phyloP scores from a whole-genome alignment of 1,140 invertebrate genomes.

The Scylla paramamosain region DNA sequence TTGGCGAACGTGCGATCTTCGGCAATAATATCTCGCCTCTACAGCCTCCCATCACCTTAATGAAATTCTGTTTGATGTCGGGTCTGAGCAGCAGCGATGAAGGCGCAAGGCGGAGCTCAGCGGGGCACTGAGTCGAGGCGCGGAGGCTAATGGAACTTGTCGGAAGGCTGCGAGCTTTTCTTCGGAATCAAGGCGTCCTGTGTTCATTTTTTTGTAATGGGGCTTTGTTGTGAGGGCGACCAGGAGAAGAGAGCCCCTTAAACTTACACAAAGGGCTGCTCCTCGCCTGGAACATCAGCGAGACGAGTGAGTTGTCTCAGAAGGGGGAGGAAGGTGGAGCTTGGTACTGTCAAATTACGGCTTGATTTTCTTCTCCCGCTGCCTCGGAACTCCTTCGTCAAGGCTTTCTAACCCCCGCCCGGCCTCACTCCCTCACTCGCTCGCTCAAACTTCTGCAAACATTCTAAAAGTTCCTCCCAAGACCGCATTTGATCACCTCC shows the following conservation, averaged over 20 bases:
- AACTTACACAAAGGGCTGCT: not conserved
- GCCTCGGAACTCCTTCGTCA: not conserved
- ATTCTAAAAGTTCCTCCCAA: conserved; percentile 4
- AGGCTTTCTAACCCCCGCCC: not conserved
- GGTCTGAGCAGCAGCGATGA: not conserved
- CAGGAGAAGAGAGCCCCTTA: not conserved
- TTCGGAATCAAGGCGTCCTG: not conserved
- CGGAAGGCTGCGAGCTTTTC: not conserved
- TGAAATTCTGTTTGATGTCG: conserved; percentile 5
- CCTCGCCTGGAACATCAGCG: too few species aligned
- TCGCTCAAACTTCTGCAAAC: conserved; percentile 9
- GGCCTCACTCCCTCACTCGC: too few species aligned
- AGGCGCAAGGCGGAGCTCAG: not conserved
- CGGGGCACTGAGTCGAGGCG: not conserved
- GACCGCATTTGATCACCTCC: conserved; percentile 18
- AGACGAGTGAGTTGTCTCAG: too few species aligned
- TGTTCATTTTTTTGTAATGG: not conserved
- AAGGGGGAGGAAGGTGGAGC: not conserved
- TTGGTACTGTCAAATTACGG: not conserved
- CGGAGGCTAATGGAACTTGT: not conserved
- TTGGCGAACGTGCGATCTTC: not conserved
- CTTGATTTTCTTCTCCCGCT: not conserved
- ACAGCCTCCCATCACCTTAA: not conserved
- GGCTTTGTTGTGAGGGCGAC: not conserved
- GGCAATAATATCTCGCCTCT: conserved; percentile 13